Base-by-base conservation (phyloP, 2,113 vertebrate species). In the Eolophus roseicapilla region DNA sequence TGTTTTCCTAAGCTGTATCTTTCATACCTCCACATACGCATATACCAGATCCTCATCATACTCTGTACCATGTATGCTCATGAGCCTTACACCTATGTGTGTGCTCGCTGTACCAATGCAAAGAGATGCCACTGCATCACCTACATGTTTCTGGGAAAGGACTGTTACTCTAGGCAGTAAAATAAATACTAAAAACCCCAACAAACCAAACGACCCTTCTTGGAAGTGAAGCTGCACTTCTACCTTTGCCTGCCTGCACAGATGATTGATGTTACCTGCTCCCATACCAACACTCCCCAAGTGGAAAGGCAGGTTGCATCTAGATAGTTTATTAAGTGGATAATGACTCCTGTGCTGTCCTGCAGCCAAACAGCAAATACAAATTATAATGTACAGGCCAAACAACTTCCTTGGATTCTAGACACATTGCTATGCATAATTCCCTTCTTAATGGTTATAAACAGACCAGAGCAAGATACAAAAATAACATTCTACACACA, bases 291-390 rank as follows among this genome's bases (percentile, higher is more conserved):
- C 47, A 27, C 73, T 59, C 93, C 50, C 31, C 3, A 6, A 9
- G 23, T 39, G 59, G 55, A 78, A 41, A 37, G 50, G 79, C 85
- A 97, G 88, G 77, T 33, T 59, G 76, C 86, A 77, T 88, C 87
- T 93, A 87, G 76, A 92, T 82, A 5, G 2, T 92, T 86, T 95
- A 95, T 50, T 89, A 97, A 96, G 90, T 95, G 64, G 92, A 96
- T 97, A 97, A 97, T 95, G 95, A 96, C 86, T 95, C 86, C 77
- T 86, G 87, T 78, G 80, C 74, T 95, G 73, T 94, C 82, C 80
- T 94, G 85, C 96, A 91, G 67, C 68, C 71, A 96, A 92, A 92
- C 82, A 95, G 86, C 81, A 86, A 87, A 63, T 93, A 90, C 96
- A 97, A 96, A 97, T 82, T 88, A n/a, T 73, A 82, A 74, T 53